These are phyloP conservation scores for Nannospalax galili DNA, from an alignment of 2,113 vertebrate genomes.

Conservation along the genomic window DNA sequence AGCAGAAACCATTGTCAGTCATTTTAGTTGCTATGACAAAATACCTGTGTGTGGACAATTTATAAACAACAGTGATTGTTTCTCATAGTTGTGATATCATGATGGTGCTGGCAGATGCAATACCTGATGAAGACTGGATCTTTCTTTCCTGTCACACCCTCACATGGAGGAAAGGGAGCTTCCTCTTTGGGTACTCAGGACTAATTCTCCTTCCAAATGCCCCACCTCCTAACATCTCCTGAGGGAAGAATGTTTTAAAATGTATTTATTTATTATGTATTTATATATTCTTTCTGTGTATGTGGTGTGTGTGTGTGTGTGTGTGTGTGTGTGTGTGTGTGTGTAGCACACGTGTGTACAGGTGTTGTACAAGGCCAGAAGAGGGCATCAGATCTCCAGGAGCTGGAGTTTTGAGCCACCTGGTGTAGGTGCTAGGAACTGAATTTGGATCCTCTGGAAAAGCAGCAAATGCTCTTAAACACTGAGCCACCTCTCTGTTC, in stretches of 20 bases:
- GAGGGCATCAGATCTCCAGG: neutral
- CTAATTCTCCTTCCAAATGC: neutral
- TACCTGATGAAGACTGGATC: neutral
- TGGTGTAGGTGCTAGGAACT: neutral
- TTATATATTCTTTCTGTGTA: no score
- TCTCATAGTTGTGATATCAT: neutral
- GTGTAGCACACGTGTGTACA: neutral
- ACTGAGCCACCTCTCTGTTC: neutral
- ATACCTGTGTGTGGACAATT: neutral
- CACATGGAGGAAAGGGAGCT: neutral
- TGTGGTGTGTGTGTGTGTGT: no score
- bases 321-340: neutral
- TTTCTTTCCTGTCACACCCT: neutral
- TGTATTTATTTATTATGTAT: no score
- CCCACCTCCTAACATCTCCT: neutral
- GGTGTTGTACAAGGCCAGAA: neutral
- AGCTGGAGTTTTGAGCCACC: neutral
- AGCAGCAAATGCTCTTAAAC: neutral
- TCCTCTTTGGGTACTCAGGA: neutral
- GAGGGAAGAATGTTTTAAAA: neutral
- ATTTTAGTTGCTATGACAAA: neutral
- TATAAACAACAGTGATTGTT: neutral
- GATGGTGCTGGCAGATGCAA: neutral
- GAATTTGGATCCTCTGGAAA: neutral
- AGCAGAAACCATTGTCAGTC: neutral